A percentile compares a stretch with the other conserved stretches of the same genome.
Evolutionary conservation across 2,113 vertebrate genomes (phyloP).

Genomic region (Paedocypris sp.): DNA sequence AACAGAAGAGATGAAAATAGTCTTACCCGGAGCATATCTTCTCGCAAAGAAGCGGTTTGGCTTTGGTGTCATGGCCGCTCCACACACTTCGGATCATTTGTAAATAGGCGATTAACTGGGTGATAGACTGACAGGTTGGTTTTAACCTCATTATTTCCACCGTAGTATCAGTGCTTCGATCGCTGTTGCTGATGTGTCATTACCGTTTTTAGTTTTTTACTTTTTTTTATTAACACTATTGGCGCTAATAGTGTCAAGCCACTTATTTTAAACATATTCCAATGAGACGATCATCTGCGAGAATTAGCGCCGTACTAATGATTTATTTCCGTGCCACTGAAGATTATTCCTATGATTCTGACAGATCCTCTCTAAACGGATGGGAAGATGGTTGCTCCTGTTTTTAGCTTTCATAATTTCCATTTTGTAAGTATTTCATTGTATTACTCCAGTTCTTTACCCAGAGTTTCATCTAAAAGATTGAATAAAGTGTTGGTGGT

Average conservation of each 20-base stretch:
- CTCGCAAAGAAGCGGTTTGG: slow-evolving; percentile 54
- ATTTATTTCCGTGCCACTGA: slow-evolving; percentile 40
- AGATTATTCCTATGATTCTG: too few species aligned
- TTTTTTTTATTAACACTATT: slow-evolving; percentile 46
- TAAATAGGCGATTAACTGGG: slow-evolving; percentile 59
- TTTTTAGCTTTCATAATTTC: slow-evolving; percentile 45
- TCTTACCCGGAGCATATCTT: slow-evolving; percentile 84
- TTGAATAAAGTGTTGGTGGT: slow-evolving; percentile 65
- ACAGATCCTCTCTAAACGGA: too few species aligned
- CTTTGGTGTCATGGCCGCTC: slow-evolving; percentile 40
- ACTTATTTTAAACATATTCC: slow-evolving; percentile 40
- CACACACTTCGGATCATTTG: slow-evolving; percentile 48
- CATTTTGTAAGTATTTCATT: slow-evolving; percentile 62
- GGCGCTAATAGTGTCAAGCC: slow-evolving; percentile 32
- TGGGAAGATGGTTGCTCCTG: slow-evolving; percentile 55
- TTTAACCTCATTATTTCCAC: slow-evolving; percentile 1
- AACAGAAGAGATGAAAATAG: slow-evolving; percentile 94
- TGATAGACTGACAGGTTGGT: slow-evolving; percentile 42
- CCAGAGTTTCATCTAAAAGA: slow-evolving; percentile 55
- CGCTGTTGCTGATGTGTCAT: slow-evolving; percentile 34
- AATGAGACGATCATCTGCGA: slow-evolving; percentile 35
- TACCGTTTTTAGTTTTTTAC: slow-evolving; percentile 27
- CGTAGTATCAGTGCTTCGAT: slow-evolving; percentile 33
- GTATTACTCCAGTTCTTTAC: slow-evolving; percentile 57
- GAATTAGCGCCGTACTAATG: slow-evolving; percentile 56